Evolutionary conservation across 2,113 vertebrate species (phyloP), one percentile per base, ranked within the genome.

Genomic region (Perccottus glenii): DNA sequence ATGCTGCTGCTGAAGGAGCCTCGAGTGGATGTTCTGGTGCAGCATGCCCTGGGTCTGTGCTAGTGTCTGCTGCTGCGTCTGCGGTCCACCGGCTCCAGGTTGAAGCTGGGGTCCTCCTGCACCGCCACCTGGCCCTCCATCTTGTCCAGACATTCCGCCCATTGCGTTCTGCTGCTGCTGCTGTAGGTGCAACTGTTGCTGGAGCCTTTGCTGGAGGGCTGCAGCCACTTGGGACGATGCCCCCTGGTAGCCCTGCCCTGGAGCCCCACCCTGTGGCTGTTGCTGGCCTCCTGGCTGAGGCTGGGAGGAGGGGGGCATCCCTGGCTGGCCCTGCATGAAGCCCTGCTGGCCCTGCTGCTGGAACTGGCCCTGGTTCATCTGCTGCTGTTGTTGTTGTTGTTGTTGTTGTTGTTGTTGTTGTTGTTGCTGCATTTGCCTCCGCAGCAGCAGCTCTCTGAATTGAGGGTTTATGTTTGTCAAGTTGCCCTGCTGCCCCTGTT

Each of bases 361-460:
- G 60, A 98, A 96, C 89, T 97, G 98, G 82, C 66, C 93, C 4
- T 97, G 96, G 81, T 93, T 96, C 93, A 98, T 94, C 59, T 96
- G 93, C 60, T 94, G 93, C 35, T 93, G 94, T 35, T 94, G 94
- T 38, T 94, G 93, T 0, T 88, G 89, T 0, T 90, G 87, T 0
- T 85, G 87, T 0, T 83, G 85, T 0, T 85, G 83, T 9, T 93
- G 93, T 1, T 92, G 93, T 12, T 93, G 92, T 15, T 94, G 92
- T 11, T 93, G 91, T 63, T 95, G 93, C 15, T 90, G 91, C 57
- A 95, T 84, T 43, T 96, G 96, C 56, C 96, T 89, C 50, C 95
- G 93, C 87, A 97, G 92, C 44, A 96, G 63, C 49, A 96, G 80
- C 78, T 99, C 97, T 87, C 96, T 91, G 70, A 96, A 96, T 78